Conservation (phyloP, 2,888 invertebrate genomes). For the Dermolepida albohirtum region DNA sequence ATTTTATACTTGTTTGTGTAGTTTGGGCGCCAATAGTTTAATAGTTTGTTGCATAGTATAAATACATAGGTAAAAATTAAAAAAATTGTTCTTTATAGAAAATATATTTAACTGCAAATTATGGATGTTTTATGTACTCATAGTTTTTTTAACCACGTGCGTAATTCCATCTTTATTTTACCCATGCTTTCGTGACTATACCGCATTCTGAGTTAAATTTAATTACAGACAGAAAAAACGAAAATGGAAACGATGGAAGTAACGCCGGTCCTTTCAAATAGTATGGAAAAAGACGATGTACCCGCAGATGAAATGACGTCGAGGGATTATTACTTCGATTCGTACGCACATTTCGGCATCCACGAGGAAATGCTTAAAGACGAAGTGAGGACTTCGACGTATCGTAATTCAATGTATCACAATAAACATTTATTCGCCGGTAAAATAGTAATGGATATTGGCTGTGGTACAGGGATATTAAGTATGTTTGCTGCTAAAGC, state of each 20-base stretch:
- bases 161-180: conserved; percentile 26
- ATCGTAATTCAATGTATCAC: conserved; percentile 99
- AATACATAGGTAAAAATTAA: conserved; percentile 27
- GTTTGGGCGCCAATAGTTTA: conserved; percentile 39
- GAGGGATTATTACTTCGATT: conserved; percentile 99
- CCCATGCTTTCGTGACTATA: not conserved
- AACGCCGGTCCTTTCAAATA: conserved; percentile 58
- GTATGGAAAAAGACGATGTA: conserved; percentile 66
- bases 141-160: conserved; percentile 38
- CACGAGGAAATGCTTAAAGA: conserved; percentile 99
- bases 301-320: conserved; percentile 98
- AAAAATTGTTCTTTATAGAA: conserved; percentile 15
- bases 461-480: conserved; percentile 98
- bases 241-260: conserved; percentile 70
- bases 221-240: conserved; percentile 37
- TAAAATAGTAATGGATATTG: conserved; percentile 95
- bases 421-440: conserved; percentile 98
- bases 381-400: conserved; percentile 97
- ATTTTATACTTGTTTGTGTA: conserved; percentile 25
- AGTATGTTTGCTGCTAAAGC: conserved; percentile 99
- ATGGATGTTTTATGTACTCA: conserved; percentile 18
- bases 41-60: conserved; percentile 17
- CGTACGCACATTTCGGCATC: conserved; percentile 99
- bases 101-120: conserved; percentile 9
- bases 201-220: conserved; percentile 28